These are phyloP conservation scores for Leptinotarsa rubiginosa DNA, from an alignment of 2,888 invertebrate genomes.

Conservation along the genomic window DNA sequence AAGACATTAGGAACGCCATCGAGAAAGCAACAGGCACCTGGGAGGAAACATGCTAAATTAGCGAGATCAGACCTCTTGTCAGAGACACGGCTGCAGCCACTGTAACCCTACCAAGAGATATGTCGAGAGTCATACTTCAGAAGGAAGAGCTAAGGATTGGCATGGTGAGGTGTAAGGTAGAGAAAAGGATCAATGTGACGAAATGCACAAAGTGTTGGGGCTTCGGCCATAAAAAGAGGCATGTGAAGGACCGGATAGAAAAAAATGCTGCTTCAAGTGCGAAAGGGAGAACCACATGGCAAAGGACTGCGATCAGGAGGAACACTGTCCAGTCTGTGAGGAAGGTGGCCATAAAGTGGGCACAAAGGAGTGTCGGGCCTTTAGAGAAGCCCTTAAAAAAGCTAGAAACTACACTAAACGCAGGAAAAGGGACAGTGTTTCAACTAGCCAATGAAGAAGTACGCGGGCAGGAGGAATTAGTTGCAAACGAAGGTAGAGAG, in stretches of 20 bases:
- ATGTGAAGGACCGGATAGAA: conserved; percentile 24
- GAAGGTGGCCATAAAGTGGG: no score
- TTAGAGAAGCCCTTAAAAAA: no score
- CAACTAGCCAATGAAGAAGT: no score
- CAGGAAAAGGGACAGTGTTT: no score
- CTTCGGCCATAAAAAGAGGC: conserved; percentile 11
- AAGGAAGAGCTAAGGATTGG: background rate
- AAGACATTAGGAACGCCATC: conserved; percentile 4
- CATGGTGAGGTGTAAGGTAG: conserved; percentile 24
- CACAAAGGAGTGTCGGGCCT: no score
- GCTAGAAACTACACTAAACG: no score
- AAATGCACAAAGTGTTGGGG: conserved; percentile 30
- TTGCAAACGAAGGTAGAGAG: no score
- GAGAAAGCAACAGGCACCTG: background rate
- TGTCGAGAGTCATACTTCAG: background rate
- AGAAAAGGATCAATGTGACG: background rate
- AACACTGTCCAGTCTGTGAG: no score
- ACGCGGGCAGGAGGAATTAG: no score
- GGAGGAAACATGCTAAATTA: background rate
- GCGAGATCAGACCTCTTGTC: background rate
- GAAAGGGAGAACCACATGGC: no score
- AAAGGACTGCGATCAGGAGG: no score
- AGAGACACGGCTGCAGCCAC: background rate
- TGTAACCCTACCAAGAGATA: background rate
- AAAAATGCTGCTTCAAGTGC: conserved; percentile 5